phyloP scores from a whole-genome alignment of 2,797 vertebrate species.

The Dicrostonyx torquatus region DNA sequence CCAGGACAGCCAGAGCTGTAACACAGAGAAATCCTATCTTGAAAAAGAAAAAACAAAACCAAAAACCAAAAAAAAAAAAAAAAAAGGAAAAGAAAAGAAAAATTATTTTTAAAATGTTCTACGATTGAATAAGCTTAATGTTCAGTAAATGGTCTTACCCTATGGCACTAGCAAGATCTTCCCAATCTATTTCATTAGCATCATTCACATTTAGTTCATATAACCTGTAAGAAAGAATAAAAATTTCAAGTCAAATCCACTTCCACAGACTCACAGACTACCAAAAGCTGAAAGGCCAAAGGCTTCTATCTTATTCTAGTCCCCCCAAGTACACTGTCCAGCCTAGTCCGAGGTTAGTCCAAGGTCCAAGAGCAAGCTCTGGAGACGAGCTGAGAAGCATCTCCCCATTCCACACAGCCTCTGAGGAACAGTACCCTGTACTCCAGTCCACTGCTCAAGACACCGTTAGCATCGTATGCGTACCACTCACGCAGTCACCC shows the following conservation, averaged over 20 bases:
- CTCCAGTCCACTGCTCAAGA: not conserved
- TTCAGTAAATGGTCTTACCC: slow-evolving; percentile 87
- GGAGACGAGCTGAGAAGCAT: not conserved
- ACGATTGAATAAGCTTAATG: not conserved
- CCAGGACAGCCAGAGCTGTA: too few relatives aligned
- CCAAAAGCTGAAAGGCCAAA: not conserved
- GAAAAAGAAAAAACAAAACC: too few relatives aligned
- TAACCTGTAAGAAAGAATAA: slow-evolving; percentile 85
- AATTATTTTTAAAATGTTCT: not conserved
- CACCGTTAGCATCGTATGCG: not conserved
- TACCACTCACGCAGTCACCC: not conserved
- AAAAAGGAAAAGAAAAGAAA: not conserved
- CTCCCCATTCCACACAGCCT: accelerated
- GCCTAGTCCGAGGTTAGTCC: not conserved
- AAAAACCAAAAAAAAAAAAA: not conserved
- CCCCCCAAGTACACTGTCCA: too few relatives aligned
- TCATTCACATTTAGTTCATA: slow-evolving; percentile 88
- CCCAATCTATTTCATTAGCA: slow-evolving; percentile 89
- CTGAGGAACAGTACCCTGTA: accelerated
- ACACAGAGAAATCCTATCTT: too few relatives aligned
- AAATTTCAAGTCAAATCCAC: not conserved
- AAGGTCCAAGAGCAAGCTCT: not conserved
- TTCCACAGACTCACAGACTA: not conserved
- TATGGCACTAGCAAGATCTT: slow-evolving; percentile 84
- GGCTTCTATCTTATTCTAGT: not conserved